phyloP scores from a whole-genome alignment of 2,113 vertebrate genomes.

The Pomatorhinus ruficollis region DNA sequence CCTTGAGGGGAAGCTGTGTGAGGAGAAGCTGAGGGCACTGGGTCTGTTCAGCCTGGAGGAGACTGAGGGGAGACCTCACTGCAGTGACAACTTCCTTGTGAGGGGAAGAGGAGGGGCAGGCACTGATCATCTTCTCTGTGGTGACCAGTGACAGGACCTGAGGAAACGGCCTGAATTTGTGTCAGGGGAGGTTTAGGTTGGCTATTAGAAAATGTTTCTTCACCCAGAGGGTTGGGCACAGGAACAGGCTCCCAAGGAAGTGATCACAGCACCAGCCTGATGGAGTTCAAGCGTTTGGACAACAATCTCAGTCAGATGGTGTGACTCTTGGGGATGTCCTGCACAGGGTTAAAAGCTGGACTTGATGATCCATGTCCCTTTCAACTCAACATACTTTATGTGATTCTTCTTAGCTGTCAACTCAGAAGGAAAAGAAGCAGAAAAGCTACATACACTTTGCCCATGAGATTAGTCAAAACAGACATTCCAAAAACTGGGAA shows the following conservation, averaged over 20 bases:
- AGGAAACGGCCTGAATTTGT: not conserved
- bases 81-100: rapidly evolving
- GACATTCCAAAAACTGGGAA: not conserved
- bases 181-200: not conserved
- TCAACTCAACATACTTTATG: not conserved
- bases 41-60: not conserved
- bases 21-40: rapidly evolving
- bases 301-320: not conserved
- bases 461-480: not conserved
- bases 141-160: rapidly evolving
- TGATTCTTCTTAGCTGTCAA: not conserved
- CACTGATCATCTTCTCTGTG: not conserved
- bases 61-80: not conserved
- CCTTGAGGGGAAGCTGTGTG: not conserved
- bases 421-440: not conserved
- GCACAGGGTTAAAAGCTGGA: not conserved
- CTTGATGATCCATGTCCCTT: not conserved
- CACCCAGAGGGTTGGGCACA: not conserved
- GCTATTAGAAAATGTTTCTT: not conserved
- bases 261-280: not conserved
- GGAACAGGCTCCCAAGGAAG: not conserved
- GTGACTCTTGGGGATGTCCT: not conserved
- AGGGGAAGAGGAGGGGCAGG: not conserved
- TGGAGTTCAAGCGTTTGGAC: not conserved
- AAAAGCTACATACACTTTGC: not conserved